phyloP scores from a whole-genome alignment of 1,140 invertebrate species.

The Cydia pomonella region DNA sequence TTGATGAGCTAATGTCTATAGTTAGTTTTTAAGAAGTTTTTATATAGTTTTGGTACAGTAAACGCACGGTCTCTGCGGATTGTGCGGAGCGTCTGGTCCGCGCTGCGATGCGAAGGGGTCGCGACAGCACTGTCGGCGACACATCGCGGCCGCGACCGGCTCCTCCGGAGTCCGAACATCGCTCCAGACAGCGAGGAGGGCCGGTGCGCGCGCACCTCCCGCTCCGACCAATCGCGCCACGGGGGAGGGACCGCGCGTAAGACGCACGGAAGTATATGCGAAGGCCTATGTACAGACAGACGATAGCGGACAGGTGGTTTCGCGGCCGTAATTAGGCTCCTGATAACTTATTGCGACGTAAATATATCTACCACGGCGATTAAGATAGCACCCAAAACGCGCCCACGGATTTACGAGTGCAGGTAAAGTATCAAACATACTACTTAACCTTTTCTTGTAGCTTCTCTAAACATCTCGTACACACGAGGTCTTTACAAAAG shows the following conservation, averaged over 20 bases:
- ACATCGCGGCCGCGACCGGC: conserved; percentile 70
- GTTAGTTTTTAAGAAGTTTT: neutral
- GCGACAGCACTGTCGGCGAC: conserved; percentile 67
- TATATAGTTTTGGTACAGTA: conserved; percentile 30
- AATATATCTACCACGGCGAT: conserved; percentile 69
- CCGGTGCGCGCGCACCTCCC: conserved; percentile 70
- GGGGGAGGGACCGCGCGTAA: conserved; percentile 75
- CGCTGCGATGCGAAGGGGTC: conserved; percentile 56
- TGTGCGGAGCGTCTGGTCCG: conserved; percentile 39
- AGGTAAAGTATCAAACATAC: conserved; percentile 4
- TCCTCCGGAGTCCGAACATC: conserved; percentile 64
- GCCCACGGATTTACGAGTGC: conserved; percentile 24
- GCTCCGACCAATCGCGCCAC: conserved; percentile 63
- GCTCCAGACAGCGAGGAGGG: conserved; percentile 67
- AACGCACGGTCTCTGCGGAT: conserved; percentile 38
- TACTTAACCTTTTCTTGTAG: neutral
- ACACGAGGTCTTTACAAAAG: neutral
- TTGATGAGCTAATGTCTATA: conserved; percentile 10
- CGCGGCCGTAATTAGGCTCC: conserved; percentile 76
- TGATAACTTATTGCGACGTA: conserved; percentile 76
- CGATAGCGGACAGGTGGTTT: conserved; percentile 80
- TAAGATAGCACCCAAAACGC: conserved; percentile 64
- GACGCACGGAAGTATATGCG: conserved; percentile 80
- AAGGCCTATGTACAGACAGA: conserved; percentile 80
- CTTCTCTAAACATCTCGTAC: neutral